Percentiles rank a stretch among this genome's conserved stretches.
Conservation (phyloP, 2,888 invertebrate genomes). For the Sarcophaga rosellei region DNA sequence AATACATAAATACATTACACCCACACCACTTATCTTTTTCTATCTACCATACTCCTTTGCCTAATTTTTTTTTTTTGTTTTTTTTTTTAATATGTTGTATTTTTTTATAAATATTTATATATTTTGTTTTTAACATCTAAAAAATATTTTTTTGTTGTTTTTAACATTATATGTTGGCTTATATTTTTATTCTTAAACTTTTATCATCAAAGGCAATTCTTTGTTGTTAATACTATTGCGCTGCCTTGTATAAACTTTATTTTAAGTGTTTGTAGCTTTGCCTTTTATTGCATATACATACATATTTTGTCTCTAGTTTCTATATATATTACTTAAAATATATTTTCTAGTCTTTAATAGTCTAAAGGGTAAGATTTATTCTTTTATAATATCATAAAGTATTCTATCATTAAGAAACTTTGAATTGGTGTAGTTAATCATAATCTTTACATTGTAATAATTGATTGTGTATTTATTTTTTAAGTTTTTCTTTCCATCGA, state of each 20-base stretch:
- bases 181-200: not conserved
- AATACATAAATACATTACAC: conserved; percentile 27
- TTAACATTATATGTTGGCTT: conserved; percentile 18
- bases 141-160: conserved; percentile 35
- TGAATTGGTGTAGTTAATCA: conserved; percentile 34
- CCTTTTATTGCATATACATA: not conserved
- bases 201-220: not conserved
- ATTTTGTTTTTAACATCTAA: conserved; percentile 20
- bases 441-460: conserved; percentile 11
- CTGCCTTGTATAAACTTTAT: not conserved
- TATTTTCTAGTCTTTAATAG: not conserved
- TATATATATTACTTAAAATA: not conserved
- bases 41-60: conserved; percentile 34
- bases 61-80: conserved; percentile 53
- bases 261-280: conserved; percentile 36
- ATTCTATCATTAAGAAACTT: conserved; percentile 8
- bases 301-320: conserved; percentile 16
- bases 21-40: conserved; percentile 19
- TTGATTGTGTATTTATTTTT: conserved; percentile 6
- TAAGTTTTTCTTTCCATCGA: conserved; percentile 21
- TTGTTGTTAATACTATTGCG: no score
- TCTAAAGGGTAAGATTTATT: conserved; percentile 52
- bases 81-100: conserved; percentile 54
- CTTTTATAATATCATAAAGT: conserved; percentile 15
- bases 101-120: conserved; percentile 2